phyloP scores from a whole-genome alignment of 2,113 vertebrate genomes.

The Caretta caretta region DNA sequence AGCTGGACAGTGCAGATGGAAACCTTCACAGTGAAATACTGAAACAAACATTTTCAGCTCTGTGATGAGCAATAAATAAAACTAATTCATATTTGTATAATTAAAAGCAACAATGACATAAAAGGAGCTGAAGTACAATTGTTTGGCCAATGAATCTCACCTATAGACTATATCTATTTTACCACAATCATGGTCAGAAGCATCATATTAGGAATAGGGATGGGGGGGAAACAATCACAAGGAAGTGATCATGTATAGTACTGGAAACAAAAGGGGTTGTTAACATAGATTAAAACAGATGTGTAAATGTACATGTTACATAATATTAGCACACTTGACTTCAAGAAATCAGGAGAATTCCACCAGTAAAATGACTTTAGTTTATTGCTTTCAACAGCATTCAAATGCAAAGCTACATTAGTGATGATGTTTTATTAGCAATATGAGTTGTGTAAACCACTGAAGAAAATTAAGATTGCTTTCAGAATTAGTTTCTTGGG shows the following conservation, averaged over 20 bases:
- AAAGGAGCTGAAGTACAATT: not conserved
- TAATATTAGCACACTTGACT: not conserved
- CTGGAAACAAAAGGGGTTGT: not conserved
- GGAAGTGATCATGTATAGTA: not conserved
- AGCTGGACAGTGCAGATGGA: not conserved
- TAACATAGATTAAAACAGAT: constrained; percentile 1
- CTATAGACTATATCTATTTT: not conserved
- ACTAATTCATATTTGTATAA: not conserved
- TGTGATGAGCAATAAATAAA: not conserved
- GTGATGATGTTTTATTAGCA: not conserved
- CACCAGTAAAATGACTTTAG: not conserved
- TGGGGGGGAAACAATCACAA: not conserved
- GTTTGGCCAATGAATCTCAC: not conserved
- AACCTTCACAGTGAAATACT: not conserved
- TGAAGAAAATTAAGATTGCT: not conserved
- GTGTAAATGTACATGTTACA: not conserved
- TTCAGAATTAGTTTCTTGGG: not conserved
- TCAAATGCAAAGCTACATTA: not conserved
- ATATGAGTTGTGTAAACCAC: not conserved
- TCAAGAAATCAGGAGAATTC: not conserved
- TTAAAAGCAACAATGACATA: not conserved
- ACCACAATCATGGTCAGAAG: not conserved
- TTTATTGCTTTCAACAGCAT: not conserved
- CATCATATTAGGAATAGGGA: not conserved
- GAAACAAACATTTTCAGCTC: not conserved